These are phyloP conservation scores for Sinosuthora webbiana DNA, from an alignment of 2,113 vertebrate genomes.

Conservation along the genomic window DNA sequence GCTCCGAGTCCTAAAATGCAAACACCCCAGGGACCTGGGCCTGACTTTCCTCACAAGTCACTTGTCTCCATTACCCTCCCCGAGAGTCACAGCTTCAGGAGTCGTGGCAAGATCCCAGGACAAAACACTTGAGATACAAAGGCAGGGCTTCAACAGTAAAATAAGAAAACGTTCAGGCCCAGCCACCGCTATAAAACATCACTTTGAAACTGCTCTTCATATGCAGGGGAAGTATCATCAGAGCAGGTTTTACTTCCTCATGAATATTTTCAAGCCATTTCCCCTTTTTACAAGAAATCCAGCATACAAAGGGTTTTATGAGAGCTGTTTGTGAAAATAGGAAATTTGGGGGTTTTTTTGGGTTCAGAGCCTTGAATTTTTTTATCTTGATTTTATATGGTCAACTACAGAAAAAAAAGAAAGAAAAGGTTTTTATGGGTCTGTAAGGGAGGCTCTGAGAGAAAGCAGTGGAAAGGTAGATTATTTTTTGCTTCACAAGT, in stretches of 20 bases:
- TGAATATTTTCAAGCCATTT: constrained; percentile 6
- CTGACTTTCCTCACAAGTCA: background rate
- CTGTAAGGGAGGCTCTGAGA: background rate
- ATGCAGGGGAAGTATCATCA: background rate
- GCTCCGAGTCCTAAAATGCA: background rate
- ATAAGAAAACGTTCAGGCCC: background rate
- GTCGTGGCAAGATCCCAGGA: background rate
- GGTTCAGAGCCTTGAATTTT: background rate
- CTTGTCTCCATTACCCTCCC: background rate
- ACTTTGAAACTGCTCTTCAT: background rate
- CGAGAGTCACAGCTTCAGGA: background rate
- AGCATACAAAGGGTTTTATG: background rate
- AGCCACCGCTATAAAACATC: background rate
- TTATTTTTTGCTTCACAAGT: background rate
- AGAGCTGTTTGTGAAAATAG: background rate
- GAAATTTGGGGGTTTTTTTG: background rate
- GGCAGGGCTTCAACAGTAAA: background rate
- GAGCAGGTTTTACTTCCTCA: background rate
- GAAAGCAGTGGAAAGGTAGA: background rate
- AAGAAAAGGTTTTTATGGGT: background rate
- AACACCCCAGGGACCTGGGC: background rate
- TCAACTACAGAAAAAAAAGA: background rate
- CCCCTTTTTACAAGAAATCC: background rate
- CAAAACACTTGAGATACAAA: background rate
- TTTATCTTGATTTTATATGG: background rate